Percentiles rank a stretch among this genome's conserved stretches.
These are phyloP conservation scores for Chaetura pelagica DNA, from an alignment of 2,113 vertebrate species.

Conservation along the genomic window DNA sequence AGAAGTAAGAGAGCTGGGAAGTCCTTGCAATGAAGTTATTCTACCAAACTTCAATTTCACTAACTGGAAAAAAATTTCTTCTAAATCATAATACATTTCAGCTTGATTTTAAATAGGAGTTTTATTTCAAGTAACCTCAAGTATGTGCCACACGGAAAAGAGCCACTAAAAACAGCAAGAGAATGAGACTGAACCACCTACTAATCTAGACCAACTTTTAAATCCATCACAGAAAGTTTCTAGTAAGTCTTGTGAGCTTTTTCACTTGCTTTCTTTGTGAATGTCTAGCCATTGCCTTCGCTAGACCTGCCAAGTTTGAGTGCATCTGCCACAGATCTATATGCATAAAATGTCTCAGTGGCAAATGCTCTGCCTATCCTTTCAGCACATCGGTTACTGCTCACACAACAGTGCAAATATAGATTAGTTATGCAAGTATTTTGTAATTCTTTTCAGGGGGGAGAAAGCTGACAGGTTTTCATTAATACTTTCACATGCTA, in stretches of 20 bases:
- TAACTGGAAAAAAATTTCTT: not conserved
- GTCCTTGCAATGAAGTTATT: not conserved
- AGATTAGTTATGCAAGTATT: not conserved
- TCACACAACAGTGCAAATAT: not conserved
- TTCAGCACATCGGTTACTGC: not conserved
- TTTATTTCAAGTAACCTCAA: not conserved
- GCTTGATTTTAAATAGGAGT: not conserved
- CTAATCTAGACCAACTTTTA: not conserved
- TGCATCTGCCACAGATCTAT: not conserved
- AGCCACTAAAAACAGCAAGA: not conserved
- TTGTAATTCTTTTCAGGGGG: not conserved
- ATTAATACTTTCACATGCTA: not conserved
- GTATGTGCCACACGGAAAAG: not conserved
- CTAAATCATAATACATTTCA: not conserved
- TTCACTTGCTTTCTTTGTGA: not conserved
- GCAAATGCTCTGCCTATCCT: rapidly evolving
- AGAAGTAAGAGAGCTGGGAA: not conserved
- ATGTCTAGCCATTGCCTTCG: not conserved
- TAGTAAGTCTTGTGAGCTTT: not conserved
- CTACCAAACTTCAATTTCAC: not conserved
- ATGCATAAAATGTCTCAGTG: rapidly evolving
- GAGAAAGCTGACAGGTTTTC: not conserved
- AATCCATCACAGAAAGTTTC: not conserved
- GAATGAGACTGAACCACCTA: not conserved
- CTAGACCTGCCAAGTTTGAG: not conserved